A percentile compares a stretch with the other conserved stretches of the same genome.
These are phyloP conservation scores for Acheta domesticus DNA, from an alignment of 2,888 invertebrate species.

Conservation along the genomic window DNA sequence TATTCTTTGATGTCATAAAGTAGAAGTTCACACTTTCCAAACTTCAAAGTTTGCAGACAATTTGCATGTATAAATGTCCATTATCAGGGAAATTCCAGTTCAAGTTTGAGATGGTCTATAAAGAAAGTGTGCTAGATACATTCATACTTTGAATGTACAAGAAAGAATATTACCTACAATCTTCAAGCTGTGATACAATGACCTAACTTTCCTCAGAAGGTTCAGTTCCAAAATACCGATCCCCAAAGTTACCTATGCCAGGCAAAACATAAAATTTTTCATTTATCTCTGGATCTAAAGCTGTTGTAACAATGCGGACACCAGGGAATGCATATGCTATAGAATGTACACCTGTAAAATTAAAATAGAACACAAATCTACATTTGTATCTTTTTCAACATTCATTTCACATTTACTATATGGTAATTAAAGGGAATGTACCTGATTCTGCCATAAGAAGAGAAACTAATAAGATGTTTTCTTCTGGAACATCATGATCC, in stretches of 20 bases:
- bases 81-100: too few relatives aligned
- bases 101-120: too few relatives aligned
- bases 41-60: too few relatives aligned
- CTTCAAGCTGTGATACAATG: background rate
- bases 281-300: constrained; percentile 93
- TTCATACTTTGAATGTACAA: background rate
- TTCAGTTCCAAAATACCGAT: constrained; percentile 96
- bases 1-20: too few relatives aligned
- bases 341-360: constrained; percentile 77
- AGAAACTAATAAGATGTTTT: constrained; percentile 87
- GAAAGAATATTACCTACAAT: background rate
- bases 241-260: constrained; percentile 98
- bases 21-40: too few relatives aligned
- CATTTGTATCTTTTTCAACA: background rate
- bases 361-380: constrained; percentile 19
- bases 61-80: too few relatives aligned
- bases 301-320: constrained; percentile 87
- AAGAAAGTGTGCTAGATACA: too few relatives aligned
- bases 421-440: constrained; percentile 25
- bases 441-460: constrained; percentile 96
- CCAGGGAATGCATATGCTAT: constrained; percentile 98
- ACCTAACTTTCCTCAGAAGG: constrained; percentile 49
- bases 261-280: constrained; percentile 96
- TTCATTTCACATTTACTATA: background rate
- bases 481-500: constrained; percentile 96